These are phyloP conservation scores for Stegostoma tigrinum DNA, from an alignment of 2,113 vertebrate genomes.

Conservation along the genomic window DNA sequence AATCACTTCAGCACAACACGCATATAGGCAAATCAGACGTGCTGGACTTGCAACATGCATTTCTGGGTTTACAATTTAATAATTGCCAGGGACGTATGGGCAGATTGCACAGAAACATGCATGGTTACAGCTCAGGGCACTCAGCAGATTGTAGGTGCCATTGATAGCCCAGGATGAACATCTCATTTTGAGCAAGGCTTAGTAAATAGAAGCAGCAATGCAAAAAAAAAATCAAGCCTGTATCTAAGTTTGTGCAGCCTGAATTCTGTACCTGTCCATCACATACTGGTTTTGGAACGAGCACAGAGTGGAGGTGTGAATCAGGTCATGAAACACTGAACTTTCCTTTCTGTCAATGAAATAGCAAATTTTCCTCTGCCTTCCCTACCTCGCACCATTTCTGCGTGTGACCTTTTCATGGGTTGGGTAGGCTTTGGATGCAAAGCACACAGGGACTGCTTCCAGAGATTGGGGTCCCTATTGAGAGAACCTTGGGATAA, in stretches of 20 bases:
- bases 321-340: too few relatives aligned
- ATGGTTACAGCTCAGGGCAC: neutral
- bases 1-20: neutral
- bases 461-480: too few relatives aligned
- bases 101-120: neutral
- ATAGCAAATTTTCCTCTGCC: too few relatives aligned
- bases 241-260: neutral
- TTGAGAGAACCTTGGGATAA: too few relatives aligned
- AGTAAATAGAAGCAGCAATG: neutral
- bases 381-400: too few relatives aligned
- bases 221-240: neutral
- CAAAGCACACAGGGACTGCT: too few relatives aligned
- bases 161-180: neutral
- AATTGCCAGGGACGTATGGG: neutral
- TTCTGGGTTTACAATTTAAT: neutral
- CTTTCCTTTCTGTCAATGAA: too few relatives aligned
- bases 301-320: too few relatives aligned
- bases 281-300: too few relatives aligned
- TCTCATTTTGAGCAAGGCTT: neutral
- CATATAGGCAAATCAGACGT: neutral
- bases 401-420: too few relatives aligned
- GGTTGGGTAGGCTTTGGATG: too few relatives aligned
- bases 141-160: neutral
- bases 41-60: neutral
- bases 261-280: neutral